Conservation (phyloP, 2,888 invertebrate species). For the Synergus umbraculus region DNA sequence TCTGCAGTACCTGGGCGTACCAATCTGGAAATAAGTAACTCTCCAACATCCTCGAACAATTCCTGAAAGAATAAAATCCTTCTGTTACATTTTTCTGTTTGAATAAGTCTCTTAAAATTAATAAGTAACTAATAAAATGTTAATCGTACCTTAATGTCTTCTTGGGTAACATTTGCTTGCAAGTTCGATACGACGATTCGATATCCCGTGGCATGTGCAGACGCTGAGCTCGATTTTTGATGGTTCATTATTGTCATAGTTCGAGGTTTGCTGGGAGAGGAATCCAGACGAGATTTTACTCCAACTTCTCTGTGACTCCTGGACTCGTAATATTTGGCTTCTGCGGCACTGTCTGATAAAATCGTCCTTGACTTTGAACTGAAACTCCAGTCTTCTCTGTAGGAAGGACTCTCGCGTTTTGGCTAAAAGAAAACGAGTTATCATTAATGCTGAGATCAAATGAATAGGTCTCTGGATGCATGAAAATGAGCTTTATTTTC, state of each 20-base stretch:
- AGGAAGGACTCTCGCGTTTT: constrained; percentile 63
- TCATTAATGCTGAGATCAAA: background rate
- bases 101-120: constrained; percentile 5
- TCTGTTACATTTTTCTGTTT: constrained; percentile 3
- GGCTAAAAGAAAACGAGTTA: constrained; percentile 54
- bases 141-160: constrained; percentile 88
- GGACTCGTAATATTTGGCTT: constrained; percentile 68
- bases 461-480: background rate
- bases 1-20: constrained; percentile 94
- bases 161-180: constrained; percentile 90
- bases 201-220: constrained; percentile 82
- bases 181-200: constrained; percentile 95
- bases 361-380: constrained; percentile 32
- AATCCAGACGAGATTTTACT: constrained; percentile 78
- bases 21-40: constrained; percentile 89
- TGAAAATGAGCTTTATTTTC: background rate
- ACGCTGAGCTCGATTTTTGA: constrained; percentile 74
- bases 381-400: constrained; percentile 57
- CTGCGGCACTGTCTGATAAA: constrained; percentile 61
- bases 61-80: constrained; percentile 80
- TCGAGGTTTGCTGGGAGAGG: constrained; percentile 69
- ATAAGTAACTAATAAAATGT: constrained; percentile 7
- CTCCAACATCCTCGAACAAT: constrained; percentile 95
- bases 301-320: constrained; percentile 70
- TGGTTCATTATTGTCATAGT: constrained; percentile 72